phyloP scores from a whole-genome alignment of 2,797 vertebrate species.

The Columba guinea region DNA sequence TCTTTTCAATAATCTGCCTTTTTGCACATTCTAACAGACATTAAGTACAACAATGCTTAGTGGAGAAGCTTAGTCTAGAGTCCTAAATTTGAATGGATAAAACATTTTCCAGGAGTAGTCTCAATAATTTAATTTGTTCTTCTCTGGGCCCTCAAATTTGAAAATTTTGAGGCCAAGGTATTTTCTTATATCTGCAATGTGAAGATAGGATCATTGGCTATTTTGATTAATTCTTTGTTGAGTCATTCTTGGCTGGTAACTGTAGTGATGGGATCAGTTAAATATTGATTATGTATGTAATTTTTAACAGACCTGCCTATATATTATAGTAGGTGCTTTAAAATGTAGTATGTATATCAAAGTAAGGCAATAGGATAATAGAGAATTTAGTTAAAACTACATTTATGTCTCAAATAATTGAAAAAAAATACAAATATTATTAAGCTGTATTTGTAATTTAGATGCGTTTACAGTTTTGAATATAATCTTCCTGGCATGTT shows the following conservation, averaged over 20 bases:
- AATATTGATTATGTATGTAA: background rate
- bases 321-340: background rate
- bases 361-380: background rate
- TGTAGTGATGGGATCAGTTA: background rate
- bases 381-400: background rate
- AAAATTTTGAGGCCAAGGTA: background rate
- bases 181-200: background rate
- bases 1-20: background rate
- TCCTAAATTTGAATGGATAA: background rate
- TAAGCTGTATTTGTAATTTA: background rate
- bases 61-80: background rate
- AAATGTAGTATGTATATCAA: background rate
- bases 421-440: background rate
- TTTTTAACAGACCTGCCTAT: background rate
- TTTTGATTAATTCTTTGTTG: background rate
- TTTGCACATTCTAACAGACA: background rate
- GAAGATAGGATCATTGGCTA: background rate
- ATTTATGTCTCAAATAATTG: background rate
- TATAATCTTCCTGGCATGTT: background rate
- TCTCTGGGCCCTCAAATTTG: background rate
- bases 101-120: background rate
- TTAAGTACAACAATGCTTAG: background rate
- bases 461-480: background rate
- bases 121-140: background rate
- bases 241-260: background rate